These are phyloP conservation scores for Myotis pilosus DNA, from an alignment of 2,797 vertebrate species.

Conservation along the genomic window DNA sequence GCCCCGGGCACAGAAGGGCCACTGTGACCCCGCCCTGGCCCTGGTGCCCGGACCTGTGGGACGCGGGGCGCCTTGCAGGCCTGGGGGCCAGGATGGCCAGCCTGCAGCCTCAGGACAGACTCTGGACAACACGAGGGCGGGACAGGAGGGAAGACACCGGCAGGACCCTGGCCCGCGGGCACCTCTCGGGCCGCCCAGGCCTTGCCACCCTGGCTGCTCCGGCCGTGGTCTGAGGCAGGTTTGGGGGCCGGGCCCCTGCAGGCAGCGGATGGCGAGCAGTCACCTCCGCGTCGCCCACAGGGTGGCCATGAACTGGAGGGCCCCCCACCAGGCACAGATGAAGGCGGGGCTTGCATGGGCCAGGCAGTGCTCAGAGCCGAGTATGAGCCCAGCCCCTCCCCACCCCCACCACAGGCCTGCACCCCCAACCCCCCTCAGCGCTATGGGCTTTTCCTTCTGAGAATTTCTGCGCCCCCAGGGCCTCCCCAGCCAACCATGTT, in stretches of 20 bases:
- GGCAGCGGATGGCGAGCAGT: accelerated
- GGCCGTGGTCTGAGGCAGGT: neutral
- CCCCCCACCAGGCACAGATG: neutral
- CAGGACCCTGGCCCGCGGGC: neutral
- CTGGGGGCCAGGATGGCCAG: neutral
- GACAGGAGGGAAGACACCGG: constrained; percentile 21
- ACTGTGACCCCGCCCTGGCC: neutral
- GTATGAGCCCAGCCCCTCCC: accelerated
- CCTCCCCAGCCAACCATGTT: neutral
- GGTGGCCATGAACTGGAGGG: neutral
- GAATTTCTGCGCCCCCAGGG: neutral
- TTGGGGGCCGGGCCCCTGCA: neutral
- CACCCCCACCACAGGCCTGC: too few species aligned
- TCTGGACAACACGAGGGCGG: neutral
- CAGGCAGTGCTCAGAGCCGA: neutral
- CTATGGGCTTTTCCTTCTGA: neutral
- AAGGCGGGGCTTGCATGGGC: neutral
- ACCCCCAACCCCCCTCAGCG: neutral
- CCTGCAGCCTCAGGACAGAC: neutral
- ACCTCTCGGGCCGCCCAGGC: neutral
- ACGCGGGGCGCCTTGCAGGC: neutral
- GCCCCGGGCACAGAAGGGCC: neutral
- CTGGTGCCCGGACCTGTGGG: neutral
- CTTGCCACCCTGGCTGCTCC: neutral
- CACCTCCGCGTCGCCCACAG: neutral